These are phyloP conservation scores for Allobates femoralis DNA, from an alignment of 2,797 vertebrate species.

Conservation along the genomic window DNA sequence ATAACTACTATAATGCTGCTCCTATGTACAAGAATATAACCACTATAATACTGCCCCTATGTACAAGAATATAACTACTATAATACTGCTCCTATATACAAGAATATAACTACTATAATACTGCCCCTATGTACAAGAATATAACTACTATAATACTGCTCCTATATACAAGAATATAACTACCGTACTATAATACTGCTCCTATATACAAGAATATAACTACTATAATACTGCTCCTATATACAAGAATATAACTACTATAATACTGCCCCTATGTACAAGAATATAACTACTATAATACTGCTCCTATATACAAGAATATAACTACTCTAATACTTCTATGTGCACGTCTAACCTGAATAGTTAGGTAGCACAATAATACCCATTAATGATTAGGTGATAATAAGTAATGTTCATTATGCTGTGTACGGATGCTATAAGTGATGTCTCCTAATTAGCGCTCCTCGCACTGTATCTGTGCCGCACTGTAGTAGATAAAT, in stretches of 20 bases:
- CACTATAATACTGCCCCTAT: conserved; percentile 15
- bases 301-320: no score
- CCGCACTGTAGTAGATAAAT: not conserved
- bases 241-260: no score
- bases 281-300: conserved; percentile 7
- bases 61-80: conserved; percentile 4
- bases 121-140: not conserved
- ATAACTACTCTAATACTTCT: no score
- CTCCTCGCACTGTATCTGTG: no score
- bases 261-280: conserved; percentile 3
- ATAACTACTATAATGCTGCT: conserved; percentile 8
- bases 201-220: conserved; percentile 1
- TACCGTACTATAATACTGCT: not conserved
- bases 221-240: not conserved
- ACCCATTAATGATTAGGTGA: not conserved
- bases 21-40: conserved; percentile 11
- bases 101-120: conserved; percentile 5
- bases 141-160: conserved; percentile 16
- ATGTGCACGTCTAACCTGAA: not conserved
- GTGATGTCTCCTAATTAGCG: not conserved
- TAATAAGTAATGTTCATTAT: not conserved
- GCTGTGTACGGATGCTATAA: not conserved
- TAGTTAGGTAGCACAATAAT: not conserved
- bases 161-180: conserved; percentile 10
- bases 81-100: conserved; percentile 1